These are phyloP conservation scores for Paratrypauchen microcephalus DNA, from an alignment of 2,797 vertebrate genomes.

Conservation along the genomic window DNA sequence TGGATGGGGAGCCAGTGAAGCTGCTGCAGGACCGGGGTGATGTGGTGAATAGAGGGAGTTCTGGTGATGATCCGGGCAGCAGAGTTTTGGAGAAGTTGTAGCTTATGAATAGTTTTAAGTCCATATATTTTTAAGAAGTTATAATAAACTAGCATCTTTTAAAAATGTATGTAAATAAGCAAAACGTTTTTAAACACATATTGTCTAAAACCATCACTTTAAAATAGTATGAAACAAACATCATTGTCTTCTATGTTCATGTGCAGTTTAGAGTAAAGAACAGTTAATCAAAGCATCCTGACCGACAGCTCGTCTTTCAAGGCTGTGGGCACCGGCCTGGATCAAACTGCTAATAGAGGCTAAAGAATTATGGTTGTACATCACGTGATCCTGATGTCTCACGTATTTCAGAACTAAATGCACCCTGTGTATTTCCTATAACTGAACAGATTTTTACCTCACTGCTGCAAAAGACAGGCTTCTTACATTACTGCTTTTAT, in stretches of 20 bases:
- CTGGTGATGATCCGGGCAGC: no score
- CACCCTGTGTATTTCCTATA: constrained; percentile 18
- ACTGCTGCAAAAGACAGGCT: background rate
- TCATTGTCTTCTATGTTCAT: background rate
- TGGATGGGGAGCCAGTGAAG: no score
- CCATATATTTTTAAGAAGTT: no score
- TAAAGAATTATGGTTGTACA: constrained; percentile 48
- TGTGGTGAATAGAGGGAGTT: no score
- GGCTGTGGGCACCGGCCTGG: constrained; percentile 53
- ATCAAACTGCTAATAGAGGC: constrained; percentile 45
- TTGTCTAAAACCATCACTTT: background rate
- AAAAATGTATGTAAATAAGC: no score
- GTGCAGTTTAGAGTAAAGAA: constrained; percentile 38
- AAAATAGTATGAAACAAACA: background rate
- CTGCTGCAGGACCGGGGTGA: no score
- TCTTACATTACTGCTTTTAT: constrained; percentile 27
- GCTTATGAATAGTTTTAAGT: no score
- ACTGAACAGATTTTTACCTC: constrained; percentile 17
- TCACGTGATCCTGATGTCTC: constrained; percentile 39
- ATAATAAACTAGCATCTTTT: no score
- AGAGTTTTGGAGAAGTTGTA: no score
- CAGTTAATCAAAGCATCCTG: constrained; percentile 67
- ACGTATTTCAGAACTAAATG: constrained; percentile 8
- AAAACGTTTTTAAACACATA: no score
- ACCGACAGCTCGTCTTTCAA: constrained; percentile 33